These are phyloP conservation scores for Pristiophorus japonicus DNA, from an alignment of 2,113 vertebrate species.

Conservation along the genomic window DNA sequence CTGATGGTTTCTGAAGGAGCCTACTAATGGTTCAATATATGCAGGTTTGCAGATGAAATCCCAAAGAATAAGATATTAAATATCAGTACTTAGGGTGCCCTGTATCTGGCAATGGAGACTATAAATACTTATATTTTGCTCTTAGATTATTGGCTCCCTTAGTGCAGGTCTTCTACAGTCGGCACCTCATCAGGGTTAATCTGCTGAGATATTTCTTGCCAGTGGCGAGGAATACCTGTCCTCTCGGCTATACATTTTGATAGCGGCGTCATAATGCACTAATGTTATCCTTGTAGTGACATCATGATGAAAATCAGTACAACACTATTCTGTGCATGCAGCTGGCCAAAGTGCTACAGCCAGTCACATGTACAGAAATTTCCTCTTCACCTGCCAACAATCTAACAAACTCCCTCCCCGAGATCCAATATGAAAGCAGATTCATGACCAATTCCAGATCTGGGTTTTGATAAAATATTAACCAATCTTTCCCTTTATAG, in stretches of 20 bases:
- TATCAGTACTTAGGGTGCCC: neutral
- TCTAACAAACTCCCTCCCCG: neutral
- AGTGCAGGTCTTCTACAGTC: neutral
- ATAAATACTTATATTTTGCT: neutral
- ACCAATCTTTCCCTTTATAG: neutral
- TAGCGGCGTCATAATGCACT: neutral
- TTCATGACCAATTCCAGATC: neutral
- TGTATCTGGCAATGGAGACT: neutral
- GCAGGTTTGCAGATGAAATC: neutral
- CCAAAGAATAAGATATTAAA: neutral
- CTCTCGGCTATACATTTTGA: neutral
- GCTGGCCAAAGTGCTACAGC: neutral
- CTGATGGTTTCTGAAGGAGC: neutral
- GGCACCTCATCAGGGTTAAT: neutral
- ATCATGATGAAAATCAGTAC: neutral
- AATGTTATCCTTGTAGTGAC: neutral
- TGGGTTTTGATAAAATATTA: neutral
- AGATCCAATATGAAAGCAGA: neutral
- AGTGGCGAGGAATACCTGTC: neutral
- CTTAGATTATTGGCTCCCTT: neutral
- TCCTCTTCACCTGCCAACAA: neutral
- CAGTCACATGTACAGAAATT: neutral
- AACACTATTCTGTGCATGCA: neutral
- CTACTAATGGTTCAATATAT: neutral
- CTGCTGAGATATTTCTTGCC: neutral